Evolutionary conservation across 2,797 vertebrate genomes (phyloP).

Genomic region (Meriones psammophilus): DNA sequence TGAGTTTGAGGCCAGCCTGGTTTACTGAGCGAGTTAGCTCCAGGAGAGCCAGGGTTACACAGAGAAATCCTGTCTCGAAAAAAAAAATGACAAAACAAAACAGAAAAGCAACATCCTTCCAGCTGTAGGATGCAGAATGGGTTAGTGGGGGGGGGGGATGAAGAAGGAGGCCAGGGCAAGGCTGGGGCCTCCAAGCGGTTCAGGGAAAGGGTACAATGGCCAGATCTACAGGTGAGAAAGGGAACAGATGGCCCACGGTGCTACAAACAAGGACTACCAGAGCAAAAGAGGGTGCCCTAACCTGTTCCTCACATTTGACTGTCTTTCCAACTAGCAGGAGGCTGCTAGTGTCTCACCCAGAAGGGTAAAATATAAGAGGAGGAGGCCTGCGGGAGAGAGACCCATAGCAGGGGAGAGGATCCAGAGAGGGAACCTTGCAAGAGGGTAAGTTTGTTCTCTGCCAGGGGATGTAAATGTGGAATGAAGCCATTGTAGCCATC

Average conservation of each 20-base stretch:
- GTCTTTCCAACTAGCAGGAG: background rate
- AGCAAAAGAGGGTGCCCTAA: background rate
- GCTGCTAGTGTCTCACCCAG: background rate
- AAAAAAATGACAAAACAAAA: background rate
- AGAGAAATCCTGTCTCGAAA: background rate
- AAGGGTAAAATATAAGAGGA: background rate
- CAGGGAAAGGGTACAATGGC: background rate
- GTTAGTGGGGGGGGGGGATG: background rate
- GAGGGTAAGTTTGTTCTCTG: background rate
- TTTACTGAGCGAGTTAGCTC: background rate
- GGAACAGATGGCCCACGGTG: background rate
- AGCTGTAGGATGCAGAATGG: background rate
- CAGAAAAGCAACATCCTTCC: background rate
- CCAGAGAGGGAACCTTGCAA: background rate
- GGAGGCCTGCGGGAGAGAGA: background rate
- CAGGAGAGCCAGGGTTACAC: background rate
- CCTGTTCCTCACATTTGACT: background rate
- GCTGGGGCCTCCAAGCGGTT: background rate
- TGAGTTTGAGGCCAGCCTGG: background rate
- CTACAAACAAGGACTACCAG: background rate
- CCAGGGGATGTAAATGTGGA: background rate
- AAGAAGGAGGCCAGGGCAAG: background rate
- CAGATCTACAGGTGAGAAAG: background rate
- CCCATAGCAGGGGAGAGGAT: background rate
- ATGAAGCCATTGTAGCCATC: background rate